Evolutionary conservation across 2,797 vertebrate genomes (phyloP), one percentile per base, ranked within the genome.

Genomic region (Manis crassicaudata): DNA sequence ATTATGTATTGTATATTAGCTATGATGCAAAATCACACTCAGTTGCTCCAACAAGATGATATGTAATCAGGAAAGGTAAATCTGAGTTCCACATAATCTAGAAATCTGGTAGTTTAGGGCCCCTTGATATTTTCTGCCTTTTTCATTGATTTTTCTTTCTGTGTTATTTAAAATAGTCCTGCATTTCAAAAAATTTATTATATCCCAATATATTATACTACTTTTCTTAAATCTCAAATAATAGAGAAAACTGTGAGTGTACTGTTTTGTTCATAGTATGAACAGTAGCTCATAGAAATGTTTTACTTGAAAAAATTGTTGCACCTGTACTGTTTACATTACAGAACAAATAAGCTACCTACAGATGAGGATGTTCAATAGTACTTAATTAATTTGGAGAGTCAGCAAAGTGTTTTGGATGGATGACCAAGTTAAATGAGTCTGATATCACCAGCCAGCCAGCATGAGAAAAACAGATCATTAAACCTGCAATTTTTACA

Each of bases 401-500:
- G 37, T 93, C 56, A 96, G 76, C 92, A 88, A 11, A 54, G 72
- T 37, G 17, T 46, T 94, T 96, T 87, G 25, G 65, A 50, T 70
- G 62, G 37, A 67, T 92, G 43, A 82, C 56, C 37, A 79, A 77
- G 27, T 73, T 95, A 96, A 96, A 90, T 90, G 77, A 97, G 23
- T 94, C 63, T 91, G 40, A 46, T 90, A 60, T 72, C 35, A 89
- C 54, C 40, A 93, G 63, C 40, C 50, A 68, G 56, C 12, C 32
- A 88, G 60, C 27, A 75, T 35, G 46, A 92, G 75, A 79, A 54
- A 83, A 92, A 96, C 70, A 95, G 60, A 81, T 79, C 89, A 68
- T 96, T 97, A 94, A 80, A 14, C 56, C 32, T 91, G 27, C 77
- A 96, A 96, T 96, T 92, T 95, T 76, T 83, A 86, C 54, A 92